Conservation (phyloP, 2,888 invertebrate species). For the Xanthorhoe spadicearia region DNA sequence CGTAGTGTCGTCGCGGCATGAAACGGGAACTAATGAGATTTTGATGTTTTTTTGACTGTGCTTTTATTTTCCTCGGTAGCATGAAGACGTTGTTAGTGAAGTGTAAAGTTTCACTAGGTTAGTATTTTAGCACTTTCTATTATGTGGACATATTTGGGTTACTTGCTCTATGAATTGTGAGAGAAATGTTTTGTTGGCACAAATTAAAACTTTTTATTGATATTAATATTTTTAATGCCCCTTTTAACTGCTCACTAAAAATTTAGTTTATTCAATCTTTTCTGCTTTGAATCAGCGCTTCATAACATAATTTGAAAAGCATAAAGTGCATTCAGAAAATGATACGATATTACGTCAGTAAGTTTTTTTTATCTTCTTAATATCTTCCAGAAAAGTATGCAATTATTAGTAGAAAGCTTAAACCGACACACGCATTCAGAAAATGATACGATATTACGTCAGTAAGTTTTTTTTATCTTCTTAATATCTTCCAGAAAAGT, state of each 20-base stretch:
- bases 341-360: background rate
- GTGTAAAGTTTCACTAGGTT: constrained; percentile 56
- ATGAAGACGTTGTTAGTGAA: constrained; percentile 65
- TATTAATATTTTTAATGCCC: too few relatives aligned
- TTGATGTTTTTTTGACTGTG: constrained; percentile 85
- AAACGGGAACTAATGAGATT: constrained; percentile 85
- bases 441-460: background rate
- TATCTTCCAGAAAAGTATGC: constrained; percentile 12
- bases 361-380: background rate
- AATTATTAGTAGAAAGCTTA: constrained; percentile 44
- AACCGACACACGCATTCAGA: constrained; percentile 33
- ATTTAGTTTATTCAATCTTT: too few relatives aligned
- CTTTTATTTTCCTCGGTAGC: constrained; percentile 79
- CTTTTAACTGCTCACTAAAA: too few relatives aligned
- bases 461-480: background rate
- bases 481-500: constrained; percentile 7
- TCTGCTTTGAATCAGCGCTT: too few relatives aligned
- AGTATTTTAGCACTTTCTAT: constrained; percentile 37
- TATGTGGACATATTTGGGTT: constrained; percentile 31
- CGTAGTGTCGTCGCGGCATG: constrained; percentile 83
- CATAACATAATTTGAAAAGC: background rate
- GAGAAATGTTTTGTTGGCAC: background rate
- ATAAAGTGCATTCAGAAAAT: background rate
- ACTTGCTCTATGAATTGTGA: constrained; percentile 4
- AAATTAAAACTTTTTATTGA: background rate